Base-by-base conservation (phyloP, 2,113 vertebrate genomes). In the Malurus cyaneus region DNA sequence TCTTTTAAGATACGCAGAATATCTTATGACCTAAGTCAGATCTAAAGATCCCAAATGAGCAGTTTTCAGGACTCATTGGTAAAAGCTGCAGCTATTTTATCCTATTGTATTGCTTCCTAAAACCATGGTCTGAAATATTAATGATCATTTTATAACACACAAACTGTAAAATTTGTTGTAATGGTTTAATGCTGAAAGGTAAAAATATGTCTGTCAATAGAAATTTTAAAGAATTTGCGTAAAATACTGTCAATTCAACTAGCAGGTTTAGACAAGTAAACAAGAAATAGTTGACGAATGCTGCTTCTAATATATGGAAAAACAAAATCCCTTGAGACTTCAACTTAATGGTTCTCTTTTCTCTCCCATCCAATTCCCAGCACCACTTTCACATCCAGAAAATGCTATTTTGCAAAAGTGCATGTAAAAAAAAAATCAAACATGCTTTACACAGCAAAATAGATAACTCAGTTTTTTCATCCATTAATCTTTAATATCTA, bases 401-500 rank as follows among this genome's bases (percentile, higher is more conserved):
- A 73, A 91, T 24, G 47, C 62, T 25, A 32, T 32, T 85, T 54
- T 47, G 47, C 52, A 74, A 62, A 64, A 56, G 39, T 39, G 11
- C 9, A 31, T n/a, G 44, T 32, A 32, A 59, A 85, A 92, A 54
- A 39, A 76, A 93, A 89, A 8, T 72, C 57, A 89, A 84, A 69
- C 34, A 34, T 26, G 44, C 54, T 79, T 83, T 70, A 73, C 88
- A 49, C 12, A 73, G 61, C 56, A 96, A 91, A 96, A 85, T 16
- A 67, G 54, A 64, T 53, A 88, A 90, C 41, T 91, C 86, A 47
- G 32, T 42, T 77, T 76, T 92, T 94, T 36, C 39, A 70, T 60
- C 61, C n/a, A 92, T 67, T 52, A 93, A 95, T 93, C 73, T 94
- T 95, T 96, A 89, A 88, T 80, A 88, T 78, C 49, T 80, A 83